Base-by-base conservation (phyloP, 2,888 invertebrate species). In the Caenorhabditis sp. region DNA sequence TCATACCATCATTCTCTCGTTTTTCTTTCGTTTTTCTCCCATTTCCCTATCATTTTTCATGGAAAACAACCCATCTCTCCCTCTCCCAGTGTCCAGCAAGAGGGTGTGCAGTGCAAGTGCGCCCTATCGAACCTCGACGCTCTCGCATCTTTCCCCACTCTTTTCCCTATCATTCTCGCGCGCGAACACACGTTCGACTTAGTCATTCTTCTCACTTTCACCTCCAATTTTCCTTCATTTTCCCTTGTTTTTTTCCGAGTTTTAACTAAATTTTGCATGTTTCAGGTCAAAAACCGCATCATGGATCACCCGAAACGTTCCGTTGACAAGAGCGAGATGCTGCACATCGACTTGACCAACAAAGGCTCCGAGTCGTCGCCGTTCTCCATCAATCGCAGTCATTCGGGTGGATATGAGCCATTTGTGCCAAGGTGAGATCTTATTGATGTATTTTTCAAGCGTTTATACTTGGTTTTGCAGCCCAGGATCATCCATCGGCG, bases 341-440 rank as follows among this genome's bases (percentile, higher is more conserved):
- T 81, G 47, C 64, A 61, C 18, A 67, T 81, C 18, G 81, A 81
- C 53, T 28, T 72, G 28, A 18, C 62, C 18, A 40, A 11, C 1
- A 53, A 76, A 64, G 76, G 81, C n/a, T n/a, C n/a, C 22, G 72
- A 68, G 9, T 71, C 78, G 18, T 37, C 56, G 22, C 68, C 64
- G 40, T 37, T 67, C 24, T 67, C 53, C 15, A 28, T 32, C 13
- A 44, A 53, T 13, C 72, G 69, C 51, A 82, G 77, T 53, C 80
- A 69, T 11, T 70, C 69, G n/a, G 51, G 50, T n/a, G 77, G 67
- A 22, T 50, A 65, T 50, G 83, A 83, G 20, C 70, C 62, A 9
- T 80, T 82, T 55, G 81, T 79, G 5, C 81, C 81, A 20, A 82
- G 84, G 83, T 77, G 55, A n/a, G n/a, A n/a, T n/a, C n/a, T n/a